phyloP scores from a whole-genome alignment of 37 sponge, comb jelly and placozoan species.

The Cliona cf. orientalis region DNA sequence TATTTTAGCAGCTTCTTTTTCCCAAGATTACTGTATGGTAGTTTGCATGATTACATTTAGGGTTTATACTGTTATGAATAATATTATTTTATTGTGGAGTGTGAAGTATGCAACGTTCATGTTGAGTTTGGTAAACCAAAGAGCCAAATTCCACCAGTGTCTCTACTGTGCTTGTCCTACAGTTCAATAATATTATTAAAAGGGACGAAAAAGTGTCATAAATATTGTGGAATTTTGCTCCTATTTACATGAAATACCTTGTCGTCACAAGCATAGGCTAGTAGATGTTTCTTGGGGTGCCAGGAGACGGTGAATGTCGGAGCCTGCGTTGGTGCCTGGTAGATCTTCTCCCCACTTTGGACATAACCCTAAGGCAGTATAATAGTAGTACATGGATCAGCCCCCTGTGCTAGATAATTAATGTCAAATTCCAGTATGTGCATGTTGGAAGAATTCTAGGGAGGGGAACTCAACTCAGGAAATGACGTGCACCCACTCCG shows the following conservation, averaged over 20 bases:
- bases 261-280: constrained; percentile 97
- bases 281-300: constrained; percentile 92
- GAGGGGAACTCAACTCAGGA: neutral
- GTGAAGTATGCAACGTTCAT: neutral
- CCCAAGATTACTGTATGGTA: too few relatives aligned
- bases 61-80: too few relatives aligned
- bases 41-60: too few relatives aligned
- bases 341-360: constrained; percentile 88
- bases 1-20: too few relatives aligned
- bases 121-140: constrained; percentile 74
- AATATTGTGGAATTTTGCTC: too few relatives aligned
- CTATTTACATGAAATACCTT: constrained; percentile 73
- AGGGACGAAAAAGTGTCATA: too few relatives aligned
- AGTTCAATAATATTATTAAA: neutral
- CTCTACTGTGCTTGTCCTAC: constrained; percentile 86
- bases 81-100: too few relatives aligned
- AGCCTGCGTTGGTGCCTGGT: constrained; percentile 83
- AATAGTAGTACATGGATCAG: too few relatives aligned
- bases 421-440: too few relatives aligned
- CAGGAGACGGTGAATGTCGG: constrained; percentile 97
- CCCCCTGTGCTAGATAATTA: too few relatives aligned
- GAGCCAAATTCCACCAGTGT: constrained; percentile 84
- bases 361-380: constrained; percentile 65
- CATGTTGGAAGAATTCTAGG: neutral
- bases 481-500: too few relatives aligned